Evolutionary conservation across 2,888 invertebrate genomes (phyloP).

Genomic region (Calephelis perditalis): DNA sequence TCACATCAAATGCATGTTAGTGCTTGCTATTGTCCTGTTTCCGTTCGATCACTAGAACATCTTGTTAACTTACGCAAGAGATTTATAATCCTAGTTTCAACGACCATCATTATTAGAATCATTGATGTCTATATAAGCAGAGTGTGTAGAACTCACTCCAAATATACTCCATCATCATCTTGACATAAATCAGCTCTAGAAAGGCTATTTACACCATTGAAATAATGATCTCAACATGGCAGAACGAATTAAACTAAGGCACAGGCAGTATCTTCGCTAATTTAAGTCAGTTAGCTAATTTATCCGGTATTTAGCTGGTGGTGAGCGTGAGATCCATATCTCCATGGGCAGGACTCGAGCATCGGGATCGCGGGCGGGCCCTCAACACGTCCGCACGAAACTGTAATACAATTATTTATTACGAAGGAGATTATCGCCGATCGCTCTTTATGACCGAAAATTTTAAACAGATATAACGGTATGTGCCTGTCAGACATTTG

Average conservation of each 20-base stretch:
- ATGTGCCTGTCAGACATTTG: neutral
- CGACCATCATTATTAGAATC: no score
- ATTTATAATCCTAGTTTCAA: no score
- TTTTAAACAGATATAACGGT: neutral
- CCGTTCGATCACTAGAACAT: no score
- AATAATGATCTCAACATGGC: slow-evolving; percentile 21
- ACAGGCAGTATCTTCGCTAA: slow-evolving; percentile 48
- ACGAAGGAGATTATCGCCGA: slow-evolving; percentile 26
- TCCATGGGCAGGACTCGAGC: slow-evolving; percentile 52
- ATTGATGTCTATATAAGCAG: no score
- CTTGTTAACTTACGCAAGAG: no score
- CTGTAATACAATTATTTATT: slow-evolving; percentile 37
- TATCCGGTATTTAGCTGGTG: slow-evolving; percentile 67
- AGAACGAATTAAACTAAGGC: slow-evolving; percentile 25
- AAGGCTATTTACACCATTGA: no score
- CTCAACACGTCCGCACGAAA: slow-evolving; percentile 34
- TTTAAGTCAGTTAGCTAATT: slow-evolving; percentile 68
- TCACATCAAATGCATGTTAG: no score
- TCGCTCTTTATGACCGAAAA: slow-evolving; percentile 17
- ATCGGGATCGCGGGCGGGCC: slow-evolving; percentile 60
- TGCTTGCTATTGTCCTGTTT: no score
- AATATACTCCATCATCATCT: no score
- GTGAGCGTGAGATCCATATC: slow-evolving; percentile 74
- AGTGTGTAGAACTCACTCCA: no score
- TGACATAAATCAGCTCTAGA: neutral